Conservation (phyloP, 2,888 invertebrate genomes). For the Leucophenga montana region DNA sequence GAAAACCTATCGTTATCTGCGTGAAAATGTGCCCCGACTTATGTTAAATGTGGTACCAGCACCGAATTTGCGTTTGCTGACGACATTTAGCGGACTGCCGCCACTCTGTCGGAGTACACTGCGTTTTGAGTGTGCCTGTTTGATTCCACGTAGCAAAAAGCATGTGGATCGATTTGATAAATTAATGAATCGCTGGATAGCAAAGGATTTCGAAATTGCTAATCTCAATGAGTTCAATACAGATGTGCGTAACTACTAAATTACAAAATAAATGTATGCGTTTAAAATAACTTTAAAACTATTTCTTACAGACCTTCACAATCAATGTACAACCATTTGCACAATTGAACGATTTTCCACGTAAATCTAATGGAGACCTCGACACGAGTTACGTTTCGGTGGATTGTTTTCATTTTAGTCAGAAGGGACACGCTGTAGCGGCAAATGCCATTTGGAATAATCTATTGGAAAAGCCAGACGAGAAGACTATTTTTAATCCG, state of each 20-base stretch:
- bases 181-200: constrained; percentile 75
- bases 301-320: constrained; percentile 74
- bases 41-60: constrained; percentile 75
- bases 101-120: constrained; percentile 70
- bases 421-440: constrained; percentile 77
- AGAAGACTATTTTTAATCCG: constrained; percentile 71
- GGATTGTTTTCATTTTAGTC: constrained; percentile 80
- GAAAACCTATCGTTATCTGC: constrained; percentile 70
- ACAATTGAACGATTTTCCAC: constrained; percentile 72
- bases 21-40: constrained; percentile 76
- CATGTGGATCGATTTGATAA: constrained; percentile 65
- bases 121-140: constrained; percentile 75
- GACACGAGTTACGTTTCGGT: constrained; percentile 75
- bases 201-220: constrained; percentile 74
- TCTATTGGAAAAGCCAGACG: constrained; percentile 75
- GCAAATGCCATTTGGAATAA: constrained; percentile 78
- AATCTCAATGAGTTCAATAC: constrained; percentile 65
- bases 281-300: not conserved
- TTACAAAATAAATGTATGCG: not conserved
- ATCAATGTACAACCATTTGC: constrained; percentile 76
- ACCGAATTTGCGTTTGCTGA: constrained; percentile 73
- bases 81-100: constrained; percentile 68
- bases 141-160: constrained; percentile 58
- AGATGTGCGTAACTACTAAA: constrained; percentile 42
- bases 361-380: constrained; percentile 66